Evolutionary conservation across 2,888 invertebrate genomes (phyloP), one percentile per base, ranked within the genome.

Genomic region (Beris chalybata): DNA sequence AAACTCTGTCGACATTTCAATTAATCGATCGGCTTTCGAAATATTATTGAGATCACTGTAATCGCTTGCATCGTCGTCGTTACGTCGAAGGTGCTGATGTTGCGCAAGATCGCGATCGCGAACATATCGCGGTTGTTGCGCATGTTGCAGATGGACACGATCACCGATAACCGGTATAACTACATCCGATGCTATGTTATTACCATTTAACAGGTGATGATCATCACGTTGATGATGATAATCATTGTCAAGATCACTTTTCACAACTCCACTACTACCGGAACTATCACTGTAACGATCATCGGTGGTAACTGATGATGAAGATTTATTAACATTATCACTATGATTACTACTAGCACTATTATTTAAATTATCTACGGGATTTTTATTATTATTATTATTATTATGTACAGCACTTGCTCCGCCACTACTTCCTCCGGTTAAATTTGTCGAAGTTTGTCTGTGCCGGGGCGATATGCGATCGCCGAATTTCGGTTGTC

Each of bases 1-100:
- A 81, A 88, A 92, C 79, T 93, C 92, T 5, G 92, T 93, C 80
- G 90, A 92, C 86, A 93, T 88, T 80, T 92, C 91, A 55, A 89
- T 74, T 70, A 80, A 81, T 31, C 87, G 86, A 70, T 80, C 81
- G 1, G 81, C 81, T 69, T 79, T 79, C 44, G 78, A 78, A 11
- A 76, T 70, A 58, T 76, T 78, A 44, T 30, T 13, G 29, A 29
- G 30, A 12, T 38, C 47, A 53, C 38, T n/a, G 54, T 30, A 50
- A 22, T 31, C 12, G 22, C 32, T 44, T 11, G 7, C 22, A 38
- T 58, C 47, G 45, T 55, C 55, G 45, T 67, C 68, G 43, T 65
- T 54, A 44, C 65, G 67, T 13, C 65, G 65, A 52, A 63, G 45
- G 44, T 47, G n/a, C 22, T 67, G 66, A 43, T 63, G 52, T 29